Evolutionary conservation across 2,797 vertebrate genomes (phyloP), one percentile per base, ranked within the genome.

Genomic region (Streptopelia turtur): DNA sequence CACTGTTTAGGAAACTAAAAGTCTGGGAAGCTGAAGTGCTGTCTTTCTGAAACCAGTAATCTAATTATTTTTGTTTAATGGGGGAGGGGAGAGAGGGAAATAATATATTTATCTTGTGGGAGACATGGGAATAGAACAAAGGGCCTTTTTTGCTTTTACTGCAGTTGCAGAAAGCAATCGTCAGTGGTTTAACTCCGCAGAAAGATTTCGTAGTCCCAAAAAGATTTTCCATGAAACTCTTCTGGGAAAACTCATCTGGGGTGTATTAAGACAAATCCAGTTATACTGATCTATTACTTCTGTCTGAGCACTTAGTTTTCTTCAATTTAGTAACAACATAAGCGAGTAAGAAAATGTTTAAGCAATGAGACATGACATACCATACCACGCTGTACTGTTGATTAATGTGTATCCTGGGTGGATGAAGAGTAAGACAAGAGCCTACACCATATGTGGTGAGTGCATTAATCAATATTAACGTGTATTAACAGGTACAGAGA

Each of bases 221-320:
- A 87, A 87, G 64, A 90, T 92, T 90, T 96, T 93, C 75, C 0
- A 0, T 79, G 21, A 90, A 96, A 69, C 31, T 97, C 89, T 87
- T 78, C 61, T 85, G 41, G 83, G 90, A 25, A 87, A 95, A 94
- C 96, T 95, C 94, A 95, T 90, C 80, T 88, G 65, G 24, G 90
- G 20, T 95, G 83, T 95, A 96, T 92, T 96, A 97, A 96, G 93
- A 91, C 78, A 96, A 96, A 96, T 96, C 79, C 93, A 96, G 83
- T 81, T 87, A 90, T 57, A 75, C 60, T 97, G 91, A 83, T 86
- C 92, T 94, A 88, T 94, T 93, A 95, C 93, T 88, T 96, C 94
- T 78, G 78, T 86, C 86, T 96, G 57, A 95, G 70, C 60, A 70
- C 80, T 93, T 87, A 59, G 65, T 96, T 93, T 95, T 90, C 82